Evolutionary conservation across 2,888 invertebrate species (phyloP).

Genomic region (Entomobrya proxima): DNA sequence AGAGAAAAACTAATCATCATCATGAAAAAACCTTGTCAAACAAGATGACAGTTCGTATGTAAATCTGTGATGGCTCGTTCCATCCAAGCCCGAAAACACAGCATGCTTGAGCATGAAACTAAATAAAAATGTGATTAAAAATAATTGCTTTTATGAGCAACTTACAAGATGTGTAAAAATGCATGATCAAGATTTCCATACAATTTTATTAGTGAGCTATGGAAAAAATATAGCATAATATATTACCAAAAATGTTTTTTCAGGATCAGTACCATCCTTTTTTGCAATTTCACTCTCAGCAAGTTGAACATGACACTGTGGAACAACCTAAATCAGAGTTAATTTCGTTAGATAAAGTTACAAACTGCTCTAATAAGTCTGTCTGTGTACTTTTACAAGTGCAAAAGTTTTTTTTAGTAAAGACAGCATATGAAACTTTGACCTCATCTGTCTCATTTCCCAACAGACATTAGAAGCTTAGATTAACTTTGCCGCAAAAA

Average conservation of each 20-base stretch:
- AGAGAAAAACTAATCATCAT: not conserved
- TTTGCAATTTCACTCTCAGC: constrained; percentile 9
- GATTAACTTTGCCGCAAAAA: not conserved
- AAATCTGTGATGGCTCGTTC: constrained; percentile 40
- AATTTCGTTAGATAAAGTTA: not conserved
- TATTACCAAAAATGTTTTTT: not conserved
- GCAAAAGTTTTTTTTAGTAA: not conserved
- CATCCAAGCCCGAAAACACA: not conserved
- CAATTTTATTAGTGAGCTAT: not conserved
- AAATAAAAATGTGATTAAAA: constrained; percentile 47
- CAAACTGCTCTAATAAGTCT: not conserved
- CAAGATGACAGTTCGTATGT: constrained; percentile 59
- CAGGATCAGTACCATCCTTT: not conserved
- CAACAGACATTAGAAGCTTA: constrained; percentile 24
- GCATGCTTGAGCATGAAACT: constrained; percentile 14
- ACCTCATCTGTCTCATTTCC: constrained; percentile 49
- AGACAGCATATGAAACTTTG: constrained; percentile 48
- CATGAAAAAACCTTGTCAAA: constrained; percentile 57
- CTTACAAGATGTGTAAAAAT: not conserved
- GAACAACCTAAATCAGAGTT: constrained; percentile 5
- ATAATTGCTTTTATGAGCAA: constrained; percentile 41
- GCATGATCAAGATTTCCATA: not conserved
- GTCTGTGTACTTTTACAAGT: not conserved
- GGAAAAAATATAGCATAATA: not conserved
- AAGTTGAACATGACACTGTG: not conserved